Evolutionary conservation across 2,113 vertebrate species (phyloP), one percentile per base, ranked within the genome.

Genomic region (Gopherus flavomarginatus): DNA sequence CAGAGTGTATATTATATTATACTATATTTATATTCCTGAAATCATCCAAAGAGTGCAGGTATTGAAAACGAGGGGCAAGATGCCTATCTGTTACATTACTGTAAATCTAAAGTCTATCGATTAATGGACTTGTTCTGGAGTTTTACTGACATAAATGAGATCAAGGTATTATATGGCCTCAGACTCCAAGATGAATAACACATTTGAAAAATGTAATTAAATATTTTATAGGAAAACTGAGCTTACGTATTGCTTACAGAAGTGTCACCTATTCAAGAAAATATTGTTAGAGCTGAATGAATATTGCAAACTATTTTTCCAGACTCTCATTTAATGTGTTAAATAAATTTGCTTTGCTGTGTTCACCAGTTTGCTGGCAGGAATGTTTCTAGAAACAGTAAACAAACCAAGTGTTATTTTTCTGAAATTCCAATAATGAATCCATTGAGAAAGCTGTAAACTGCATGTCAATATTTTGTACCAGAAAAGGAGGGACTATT

Each of bases 401-500:
- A 59, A 85, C 78, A 83, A 11, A 62, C 72, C 49, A 87, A 84
- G 47, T 78, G 62, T 59, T 5, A 83, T 47, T 87, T 50, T 88
- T 79, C 50, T 91, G 42, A 78, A 90, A 85, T 93, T 85, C 83
- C 90, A 90, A 59, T 83, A 95, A 90, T 0, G 1, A 72, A 91
- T 92, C 78, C 81, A 24, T 52, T 85, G 90, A 95, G 89, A 92
- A 95, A 95, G 79, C 24, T 90, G 62, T 75, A 83, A 92, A 92
- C 93, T 88, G 35, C 57, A 77, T 44, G 79, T 8, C 69, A 47
- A 80, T 56, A 86, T 94, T 96, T 77, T 87, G 24, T 79, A 93
- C 88, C 92, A 97, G 90, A 75, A 80, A 96, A 94, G 81, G 89
- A 57, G 26, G 17, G 27, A 44, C 16, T 59, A 59, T 83, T 29